Conservation (phyloP, 2,113 vertebrate species). For the Craseonycteris thonglongyai region DNA sequence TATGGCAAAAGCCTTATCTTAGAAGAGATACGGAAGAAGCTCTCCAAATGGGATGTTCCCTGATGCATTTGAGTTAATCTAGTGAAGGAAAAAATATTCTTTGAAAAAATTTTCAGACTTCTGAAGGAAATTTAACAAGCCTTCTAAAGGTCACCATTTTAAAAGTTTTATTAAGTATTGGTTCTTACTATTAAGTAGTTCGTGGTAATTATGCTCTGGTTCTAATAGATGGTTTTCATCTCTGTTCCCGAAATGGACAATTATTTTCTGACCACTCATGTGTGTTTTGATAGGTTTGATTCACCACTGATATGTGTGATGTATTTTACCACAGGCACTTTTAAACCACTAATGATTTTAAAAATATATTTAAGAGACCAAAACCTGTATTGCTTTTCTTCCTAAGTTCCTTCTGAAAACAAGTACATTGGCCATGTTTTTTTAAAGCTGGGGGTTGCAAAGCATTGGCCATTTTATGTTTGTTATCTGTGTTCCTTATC, state of each 20-base stretch:
- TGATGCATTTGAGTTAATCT: not conserved
- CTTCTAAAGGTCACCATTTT: not conserved
- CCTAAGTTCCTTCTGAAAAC: not conserved
- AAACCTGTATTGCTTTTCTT: not conserved
- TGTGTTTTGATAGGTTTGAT: not conserved
- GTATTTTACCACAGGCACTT: not conserved
- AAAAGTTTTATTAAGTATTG: not conserved
- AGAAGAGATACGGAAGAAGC: not conserved
- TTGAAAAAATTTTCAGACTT: not conserved
- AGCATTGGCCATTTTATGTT: too few relatives aligned
- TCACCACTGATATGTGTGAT: rapidly evolving
- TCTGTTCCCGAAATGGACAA: not conserved
- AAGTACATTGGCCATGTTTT: not conserved
- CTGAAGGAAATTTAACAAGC: not conserved
- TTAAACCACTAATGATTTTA: not conserved
- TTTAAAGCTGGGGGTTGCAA: too few relatives aligned
- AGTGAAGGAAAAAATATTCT: not conserved
- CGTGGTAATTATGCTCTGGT: not conserved
- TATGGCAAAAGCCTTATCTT: not conserved
- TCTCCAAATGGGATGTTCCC: not conserved
- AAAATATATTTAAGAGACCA: not conserved
- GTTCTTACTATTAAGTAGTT: not conserved
- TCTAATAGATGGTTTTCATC: not conserved
- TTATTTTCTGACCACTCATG: not conserved
- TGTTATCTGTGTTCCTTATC: not conserved